A percentile compares a stretch with the other conserved stretches of the same genome.
phyloP scores from a whole-genome alignment of 2,113 vertebrate species.

The Geococcyx californianus region DNA sequence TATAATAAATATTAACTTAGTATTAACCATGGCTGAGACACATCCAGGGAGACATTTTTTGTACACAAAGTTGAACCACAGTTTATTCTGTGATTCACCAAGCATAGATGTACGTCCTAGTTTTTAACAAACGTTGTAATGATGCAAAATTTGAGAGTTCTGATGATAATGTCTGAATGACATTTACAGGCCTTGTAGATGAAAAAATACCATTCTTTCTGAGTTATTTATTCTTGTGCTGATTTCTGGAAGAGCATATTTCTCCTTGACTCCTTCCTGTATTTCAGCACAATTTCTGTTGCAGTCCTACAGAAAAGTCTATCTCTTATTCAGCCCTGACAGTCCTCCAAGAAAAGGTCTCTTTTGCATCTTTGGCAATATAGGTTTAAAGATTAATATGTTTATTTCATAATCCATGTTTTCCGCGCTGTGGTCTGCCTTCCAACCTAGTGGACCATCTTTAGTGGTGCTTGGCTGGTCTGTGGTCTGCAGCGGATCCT shows the following conservation, averaged over 20 bases:
- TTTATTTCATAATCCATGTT: background rate
- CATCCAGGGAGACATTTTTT: background rate
- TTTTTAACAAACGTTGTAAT: background rate
- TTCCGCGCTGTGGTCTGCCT: background rate
- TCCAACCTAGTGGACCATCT: background rate
- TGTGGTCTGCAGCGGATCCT: background rate
- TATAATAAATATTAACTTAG: background rate
- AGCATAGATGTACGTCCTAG: rapidly evolving
- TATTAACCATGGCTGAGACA: background rate
- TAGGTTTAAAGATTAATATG: background rate
- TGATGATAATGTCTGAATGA: background rate
- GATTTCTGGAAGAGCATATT: background rate
- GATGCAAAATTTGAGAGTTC: background rate
- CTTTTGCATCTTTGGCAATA: background rate
- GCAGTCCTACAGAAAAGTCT: background rate
- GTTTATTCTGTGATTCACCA: rapidly evolving
- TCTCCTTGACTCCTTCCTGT: background rate
- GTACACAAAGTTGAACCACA: background rate
- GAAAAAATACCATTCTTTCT: background rate
- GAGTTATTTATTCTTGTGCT: background rate
- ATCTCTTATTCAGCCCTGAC: background rate
- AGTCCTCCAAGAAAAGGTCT: background rate
- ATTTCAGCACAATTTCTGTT: background rate
- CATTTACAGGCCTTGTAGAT: background rate
- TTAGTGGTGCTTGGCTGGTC: background rate